Evolutionary conservation across 2,888 invertebrate species (phyloP), one percentile per base, ranked within the genome.

Genomic region (Parapristionchus giblindavisi): DNA sequence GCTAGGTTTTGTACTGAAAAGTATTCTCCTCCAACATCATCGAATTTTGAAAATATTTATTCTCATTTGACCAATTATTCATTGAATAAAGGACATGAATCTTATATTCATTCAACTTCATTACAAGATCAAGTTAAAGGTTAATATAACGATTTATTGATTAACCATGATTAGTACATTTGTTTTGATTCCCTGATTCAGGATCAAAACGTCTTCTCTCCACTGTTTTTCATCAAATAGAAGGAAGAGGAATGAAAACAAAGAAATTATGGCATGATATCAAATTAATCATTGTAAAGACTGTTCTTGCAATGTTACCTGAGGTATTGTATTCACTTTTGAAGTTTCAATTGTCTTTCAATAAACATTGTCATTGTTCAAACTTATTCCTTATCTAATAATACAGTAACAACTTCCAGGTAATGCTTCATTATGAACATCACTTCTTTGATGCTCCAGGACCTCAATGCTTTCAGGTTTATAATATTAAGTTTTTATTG

Each of bases 21-120:
- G 36, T 90, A 90, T 79, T 85, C 88, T 77, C 83, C 82, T 43
- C 90, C 90, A 11, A 88, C 88, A 3, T 81, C 84, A n/a, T 87
- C 87, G 75, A 90, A 90, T 80, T 83, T 89, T 72, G 85, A 88
- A 75, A 89, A 90, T 77, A 81, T 89, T 1, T 90, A 85, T 83
- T 89, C 90, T 86, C 90, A 90, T 83, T 82, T 90, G 77, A 90
- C 90, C 3, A 90, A 90, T 81, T 90, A 90, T 81, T 90, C 90
- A 1, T 84, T 90, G 68, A 90, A 90, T 79, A 90, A 90, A 80
- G 80, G 84, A 43, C 89, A 89, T 80, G 83, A 84, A 27, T 85
- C 87, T 14, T 90, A 90, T 79, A 86, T 89, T 60, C 89, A 87
- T 76, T 85, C 85, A 73, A 83, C 78, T 48, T 80, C 82, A 1